Evolutionary conservation across 2,113 vertebrate genomes (phyloP).

Genomic region (Plestiodon gilberti): DNA sequence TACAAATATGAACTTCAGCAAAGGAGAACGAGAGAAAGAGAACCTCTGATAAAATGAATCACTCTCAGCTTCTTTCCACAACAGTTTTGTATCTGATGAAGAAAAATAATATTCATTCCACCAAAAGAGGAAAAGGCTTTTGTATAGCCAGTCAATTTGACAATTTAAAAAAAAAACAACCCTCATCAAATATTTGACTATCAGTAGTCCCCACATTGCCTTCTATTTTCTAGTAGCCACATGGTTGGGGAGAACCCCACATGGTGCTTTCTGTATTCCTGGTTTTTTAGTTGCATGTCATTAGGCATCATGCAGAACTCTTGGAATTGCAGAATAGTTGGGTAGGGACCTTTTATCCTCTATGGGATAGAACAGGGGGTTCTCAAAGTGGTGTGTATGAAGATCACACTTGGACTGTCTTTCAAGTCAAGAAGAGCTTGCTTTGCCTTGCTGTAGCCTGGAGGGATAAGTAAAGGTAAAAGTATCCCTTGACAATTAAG

Average conservation of each 20-base stretch:
- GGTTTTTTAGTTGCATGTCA: background rate
- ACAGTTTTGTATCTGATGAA: conserved; percentile 22
- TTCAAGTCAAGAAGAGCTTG: background rate
- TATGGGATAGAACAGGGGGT: background rate
- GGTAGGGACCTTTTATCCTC: background rate
- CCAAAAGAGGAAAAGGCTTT: conserved; percentile 41
- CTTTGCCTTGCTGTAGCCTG: background rate
- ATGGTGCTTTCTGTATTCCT: background rate
- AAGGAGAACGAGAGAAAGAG: conserved; percentile 10
- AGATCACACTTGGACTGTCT: background rate
- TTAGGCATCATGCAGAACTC: background rate
- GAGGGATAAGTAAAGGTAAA: too few species aligned
- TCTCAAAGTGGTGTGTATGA: too few species aligned
- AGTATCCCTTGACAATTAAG: too few species aligned
- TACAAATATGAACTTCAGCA: conserved; percentile 74
- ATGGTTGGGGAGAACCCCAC: background rate
- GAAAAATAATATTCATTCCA: conserved; percentile 22
- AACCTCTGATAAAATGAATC: conserved; percentile 40
- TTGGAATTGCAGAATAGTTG: background rate
- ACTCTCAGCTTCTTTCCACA: conserved; percentile 38
- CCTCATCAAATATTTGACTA: background rate
- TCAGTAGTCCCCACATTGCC: background rate
- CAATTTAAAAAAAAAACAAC: conserved; percentile 1
- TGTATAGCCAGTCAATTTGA: conserved; percentile 28
- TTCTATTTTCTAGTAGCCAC: background rate